Base-by-base conservation (phyloP, 2,888 invertebrate species). In the Epistrophe eligans region DNA sequence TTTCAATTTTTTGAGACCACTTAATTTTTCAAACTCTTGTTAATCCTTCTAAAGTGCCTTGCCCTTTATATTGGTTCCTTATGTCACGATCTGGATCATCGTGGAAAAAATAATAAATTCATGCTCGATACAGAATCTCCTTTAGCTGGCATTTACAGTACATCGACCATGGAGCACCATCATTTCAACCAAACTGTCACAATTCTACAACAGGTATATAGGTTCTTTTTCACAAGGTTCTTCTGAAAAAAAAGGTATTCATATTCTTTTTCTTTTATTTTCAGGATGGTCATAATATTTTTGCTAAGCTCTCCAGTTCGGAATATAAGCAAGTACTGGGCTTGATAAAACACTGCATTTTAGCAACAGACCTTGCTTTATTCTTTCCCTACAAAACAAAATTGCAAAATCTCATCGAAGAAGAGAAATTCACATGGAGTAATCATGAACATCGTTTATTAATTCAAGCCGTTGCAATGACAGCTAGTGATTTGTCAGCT, bases 121-220 rank as follows among this genome's bases (percentile, higher is more conserved):
- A 97, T 97, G 96, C 94, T 96, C 89, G 96, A 97, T 89, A 96
- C 95, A 32, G 96, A 96, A 73, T 96, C 97, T 2, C 97, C 97
- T 0, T 93, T 98, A 48, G 97, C 97, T 0, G 95, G 96, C 35
- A 96, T 98, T 91, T 97, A 97, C 92, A 95, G 96, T 43, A 97
- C 97, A 0, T 97, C 97, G 0, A 97, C 97, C 0, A 95, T 97
- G 94, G 97, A 97, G 91, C 97, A 97, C 90, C 97, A 97, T 91
- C 97, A 97, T 92, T 97, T 97, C 91, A 97, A 97, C 91, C 97
- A 97, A 91, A 97, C 97, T 0, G 96, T 97, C 38, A 96, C 96
- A 15, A 97, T 97, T 89, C 93, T 97, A 17, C 97, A 97, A 91
- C 96, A 96, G 94, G 96, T 45, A 45, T 45, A 15, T 6, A 15